Evolutionary conservation across 64 coral and sea anemone species (phyloP), one percentile per base, ranked within the genome.

Genomic region (Dendronephthya gigantea): DNA sequence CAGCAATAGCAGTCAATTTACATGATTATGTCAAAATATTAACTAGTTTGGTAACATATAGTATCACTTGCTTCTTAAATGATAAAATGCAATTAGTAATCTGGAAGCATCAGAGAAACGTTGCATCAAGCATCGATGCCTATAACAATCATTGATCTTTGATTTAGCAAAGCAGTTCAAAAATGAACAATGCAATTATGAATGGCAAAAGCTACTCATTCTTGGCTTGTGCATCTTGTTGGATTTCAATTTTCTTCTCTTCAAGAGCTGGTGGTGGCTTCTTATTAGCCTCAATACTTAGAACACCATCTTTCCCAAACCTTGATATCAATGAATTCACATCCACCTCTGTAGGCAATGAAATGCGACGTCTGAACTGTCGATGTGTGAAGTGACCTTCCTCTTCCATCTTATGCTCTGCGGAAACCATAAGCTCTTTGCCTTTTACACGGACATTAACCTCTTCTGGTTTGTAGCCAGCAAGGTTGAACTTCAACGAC

Each of bases 361-460:
- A 79, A 19, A 79, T 36, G 8, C 72, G 19, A 14, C 72, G 72
- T 15, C 36, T 79, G 72, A 79, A 79, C 15, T 79, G 72, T 16
- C 72, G 72, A 79, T 79, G 72, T 16, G 72, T 79, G 32, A 36
- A 79, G 30, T 79, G 72, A 16, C 72, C 72, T 19, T 79, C 72
- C 15, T 79, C 72, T 29, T 79, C 32, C 2, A 29, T 14, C 36
- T 79, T 79, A 29, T 79, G 72, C 28, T 79, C 72, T 10, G 72
- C 72, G 11, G 72, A 31, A 16, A 79, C 72, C 30, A 29, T 79
- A 15, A 79, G 37, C 10, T 79, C 72, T 11, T 1, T 79, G 6
- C 72, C 72, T 79, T 79, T 79, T 33, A 79, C 72, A 35, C 72
- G 4, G 8, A 79, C 72, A 33, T 79, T 79, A 10, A 79, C 72